phyloP scores from a whole-genome alignment of 2,113 vertebrate species.

The Leptodactylus fuscus region DNA sequence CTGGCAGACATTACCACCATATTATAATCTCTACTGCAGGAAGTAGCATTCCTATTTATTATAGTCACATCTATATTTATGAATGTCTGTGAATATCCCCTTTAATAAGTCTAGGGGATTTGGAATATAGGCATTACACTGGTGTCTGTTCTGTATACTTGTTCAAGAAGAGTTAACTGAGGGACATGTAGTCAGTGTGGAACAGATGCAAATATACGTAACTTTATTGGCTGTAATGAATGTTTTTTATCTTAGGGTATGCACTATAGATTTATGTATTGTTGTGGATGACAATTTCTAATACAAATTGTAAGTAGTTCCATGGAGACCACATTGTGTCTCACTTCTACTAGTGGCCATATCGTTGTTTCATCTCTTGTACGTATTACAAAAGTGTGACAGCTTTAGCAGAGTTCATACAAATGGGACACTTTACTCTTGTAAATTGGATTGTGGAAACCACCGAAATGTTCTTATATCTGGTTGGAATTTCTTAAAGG shows the following conservation, averaged over 20 bases:
- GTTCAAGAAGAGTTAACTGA: not conserved
- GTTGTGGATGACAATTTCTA: not conserved
- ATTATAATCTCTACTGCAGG: not conserved
- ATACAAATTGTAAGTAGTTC: not conserved
- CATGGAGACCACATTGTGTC: too few species aligned
- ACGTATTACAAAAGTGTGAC: too few species aligned
- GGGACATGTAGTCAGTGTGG: not conserved
- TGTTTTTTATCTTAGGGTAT: too few species aligned
- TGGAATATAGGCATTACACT: not conserved
- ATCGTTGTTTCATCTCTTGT: too few species aligned
- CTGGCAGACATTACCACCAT: slow-evolving; percentile 11
- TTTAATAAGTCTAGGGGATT: not conserved
- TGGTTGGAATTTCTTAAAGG: too few species aligned
- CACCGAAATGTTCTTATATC: too few species aligned
- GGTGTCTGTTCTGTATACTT: not conserved
- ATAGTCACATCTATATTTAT: not conserved
- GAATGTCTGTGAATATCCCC: not conserved
- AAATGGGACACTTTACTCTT: too few species aligned
- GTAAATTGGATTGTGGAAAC: too few species aligned
- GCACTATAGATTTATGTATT: not conserved
- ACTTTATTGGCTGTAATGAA: not conserved
- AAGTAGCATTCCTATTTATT: not conserved
- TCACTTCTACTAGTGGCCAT: too few species aligned
- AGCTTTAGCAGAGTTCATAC: too few species aligned
- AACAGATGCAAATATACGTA: not conserved